Evolutionary conservation across 1,140 invertebrate genomes (phyloP).

Genomic region (Mizuhopecten yessoensis): DNA sequence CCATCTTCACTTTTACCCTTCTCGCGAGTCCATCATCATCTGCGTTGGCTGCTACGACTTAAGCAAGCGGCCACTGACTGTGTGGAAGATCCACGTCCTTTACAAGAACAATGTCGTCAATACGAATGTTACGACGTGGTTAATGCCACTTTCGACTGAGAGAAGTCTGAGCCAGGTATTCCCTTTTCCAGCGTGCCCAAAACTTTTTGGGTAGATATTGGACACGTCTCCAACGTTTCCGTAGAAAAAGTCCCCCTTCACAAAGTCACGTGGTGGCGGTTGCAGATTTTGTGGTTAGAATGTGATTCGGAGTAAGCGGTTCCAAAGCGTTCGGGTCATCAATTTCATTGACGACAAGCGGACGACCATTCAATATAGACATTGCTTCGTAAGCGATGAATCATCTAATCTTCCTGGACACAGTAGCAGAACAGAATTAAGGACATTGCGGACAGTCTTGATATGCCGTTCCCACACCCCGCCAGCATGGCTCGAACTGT

Average conservation of each 20-base stretch:
- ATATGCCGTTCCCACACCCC: conserved; percentile 64
- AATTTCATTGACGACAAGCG: conserved; percentile 56
- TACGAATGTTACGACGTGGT: conserved; percentile 47
- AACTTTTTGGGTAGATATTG: conserved; percentile 66
- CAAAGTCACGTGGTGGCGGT: conserved; percentile 61
- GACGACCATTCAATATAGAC: conserved; percentile 55
- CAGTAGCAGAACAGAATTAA: conserved; percentile 30
- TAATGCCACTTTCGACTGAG: conserved; percentile 61
- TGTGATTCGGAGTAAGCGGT: conserved; percentile 66
- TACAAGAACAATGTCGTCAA: conserved; percentile 64
- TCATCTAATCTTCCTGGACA: conserved; percentile 6
- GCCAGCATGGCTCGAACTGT: conserved; percentile 58
- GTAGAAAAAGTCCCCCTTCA: conserved; percentile 58
- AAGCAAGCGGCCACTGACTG: conserved; percentile 56
- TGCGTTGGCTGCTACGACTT: conserved; percentile 52
- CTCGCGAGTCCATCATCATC: conserved; percentile 58
- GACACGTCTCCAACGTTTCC: conserved; percentile 61
- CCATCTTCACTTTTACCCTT: conserved; percentile 54
- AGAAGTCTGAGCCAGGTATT: conserved; percentile 63
- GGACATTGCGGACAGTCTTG: conserved; percentile 49
- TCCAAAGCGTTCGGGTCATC: conserved; percentile 50
- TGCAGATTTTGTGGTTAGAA: conserved; percentile 58
- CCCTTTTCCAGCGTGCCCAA: conserved; percentile 63
- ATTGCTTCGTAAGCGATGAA: conserved; percentile 55
- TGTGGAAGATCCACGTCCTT: conserved; percentile 62